Percentiles rank a stretch among this genome's conserved stretches.
Conservation (phyloP, 2,888 invertebrate species). For the Augiades crinisus region DNA sequence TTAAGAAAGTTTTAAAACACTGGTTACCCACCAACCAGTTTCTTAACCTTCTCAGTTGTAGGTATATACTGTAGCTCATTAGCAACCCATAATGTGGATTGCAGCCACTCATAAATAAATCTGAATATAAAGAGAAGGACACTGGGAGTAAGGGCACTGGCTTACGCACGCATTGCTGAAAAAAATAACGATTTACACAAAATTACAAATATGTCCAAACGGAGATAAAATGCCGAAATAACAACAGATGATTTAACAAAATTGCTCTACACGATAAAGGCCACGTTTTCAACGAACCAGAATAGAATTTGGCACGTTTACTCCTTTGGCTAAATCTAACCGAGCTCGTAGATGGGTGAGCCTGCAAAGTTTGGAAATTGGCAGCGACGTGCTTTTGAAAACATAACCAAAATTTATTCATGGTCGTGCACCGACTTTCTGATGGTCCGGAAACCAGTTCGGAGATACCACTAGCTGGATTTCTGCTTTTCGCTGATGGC, state of each 20-base stretch:
- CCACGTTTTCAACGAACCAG: slow-evolving; percentile 13
- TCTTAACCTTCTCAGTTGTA: too few species aligned
- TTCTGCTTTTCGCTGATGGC: too few species aligned
- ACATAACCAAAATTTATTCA: slow-evolving; percentile 18
- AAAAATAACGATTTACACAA: not conserved
- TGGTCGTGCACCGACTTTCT: slow-evolving; percentile 11
- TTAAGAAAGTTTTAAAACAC: too few species aligned
- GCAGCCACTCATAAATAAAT: too few species aligned
- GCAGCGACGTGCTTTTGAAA: slow-evolving; percentile 16
- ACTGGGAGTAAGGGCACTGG: too few species aligned
- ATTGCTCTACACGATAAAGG: slow-evolving; percentile 12
- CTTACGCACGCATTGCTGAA: too few species aligned
- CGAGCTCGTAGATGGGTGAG: slow-evolving; percentile 8
- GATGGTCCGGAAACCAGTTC: too few species aligned
- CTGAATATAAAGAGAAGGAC: too few species aligned
- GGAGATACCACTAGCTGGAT: too few species aligned
- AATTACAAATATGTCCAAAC: not conserved
- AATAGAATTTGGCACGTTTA: slow-evolving; percentile 22
- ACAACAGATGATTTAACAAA: slow-evolving; percentile 11
- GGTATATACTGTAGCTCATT: too few species aligned
- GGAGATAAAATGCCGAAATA: not conserved
- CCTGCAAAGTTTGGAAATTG: slow-evolving; percentile 17
- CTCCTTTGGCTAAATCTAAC: slow-evolving; percentile 19
- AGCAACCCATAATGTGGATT: too few species aligned
- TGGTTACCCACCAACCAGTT: too few species aligned